A percentile compares a stretch with the other conserved stretches of the same genome.
phyloP scores from a whole-genome alignment of 2,888 invertebrate species.

The Oasisia sp. region DNA sequence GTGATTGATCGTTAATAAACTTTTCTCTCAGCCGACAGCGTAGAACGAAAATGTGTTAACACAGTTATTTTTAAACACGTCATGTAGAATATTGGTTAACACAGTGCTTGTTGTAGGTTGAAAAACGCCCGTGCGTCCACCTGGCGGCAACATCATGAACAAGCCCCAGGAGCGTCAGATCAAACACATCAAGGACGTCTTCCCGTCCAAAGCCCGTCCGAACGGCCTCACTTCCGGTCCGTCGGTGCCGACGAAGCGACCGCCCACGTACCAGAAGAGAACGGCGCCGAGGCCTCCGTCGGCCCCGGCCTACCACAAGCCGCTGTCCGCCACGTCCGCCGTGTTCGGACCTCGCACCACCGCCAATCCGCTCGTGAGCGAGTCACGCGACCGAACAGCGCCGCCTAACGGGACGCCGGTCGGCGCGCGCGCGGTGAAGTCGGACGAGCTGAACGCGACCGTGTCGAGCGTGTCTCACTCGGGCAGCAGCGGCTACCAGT shows the following conservation, averaged over 20 bases:
- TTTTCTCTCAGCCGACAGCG: no score
- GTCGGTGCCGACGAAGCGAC: neutral
- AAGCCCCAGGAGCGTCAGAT: constrained; percentile 22
- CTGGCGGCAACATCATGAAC: neutral
- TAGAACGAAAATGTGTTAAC: no score
- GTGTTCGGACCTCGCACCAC: neutral
- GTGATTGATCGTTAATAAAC: no score
- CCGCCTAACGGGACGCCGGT: neutral
- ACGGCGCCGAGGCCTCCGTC: neutral
- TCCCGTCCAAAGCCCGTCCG: neutral
- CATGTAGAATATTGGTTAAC: no score
- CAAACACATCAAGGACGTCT: constrained; percentile 22
- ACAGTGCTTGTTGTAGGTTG: neutral
- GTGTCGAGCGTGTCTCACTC: neutral
- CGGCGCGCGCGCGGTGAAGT: neutral
- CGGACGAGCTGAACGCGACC: constrained; percentile 14
- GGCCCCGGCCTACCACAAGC: neutral
- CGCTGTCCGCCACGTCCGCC: neutral
- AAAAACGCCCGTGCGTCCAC: neutral
- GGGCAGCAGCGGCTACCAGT: neutral
- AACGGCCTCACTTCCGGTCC: neutral
- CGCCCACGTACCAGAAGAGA: neutral
- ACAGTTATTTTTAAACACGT: no score
- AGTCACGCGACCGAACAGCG: neutral
- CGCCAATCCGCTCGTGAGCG: neutral